phyloP scores from a whole-genome alignment of 2,113 vertebrate species.

The Isichthys henryi region DNA sequence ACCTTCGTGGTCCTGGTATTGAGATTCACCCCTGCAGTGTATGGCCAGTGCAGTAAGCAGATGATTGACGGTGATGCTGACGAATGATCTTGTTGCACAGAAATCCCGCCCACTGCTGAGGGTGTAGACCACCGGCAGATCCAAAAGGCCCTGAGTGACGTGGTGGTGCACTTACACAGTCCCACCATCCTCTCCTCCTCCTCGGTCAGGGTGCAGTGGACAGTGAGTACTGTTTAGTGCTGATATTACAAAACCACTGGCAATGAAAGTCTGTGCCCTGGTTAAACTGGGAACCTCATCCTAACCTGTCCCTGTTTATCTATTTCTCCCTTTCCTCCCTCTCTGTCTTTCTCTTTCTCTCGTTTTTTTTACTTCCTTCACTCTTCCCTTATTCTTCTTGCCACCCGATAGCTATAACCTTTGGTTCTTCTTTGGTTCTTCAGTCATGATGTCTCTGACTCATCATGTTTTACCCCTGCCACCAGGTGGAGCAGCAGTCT shows the following conservation, averaged over 20 bases:
- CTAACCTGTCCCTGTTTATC: background rate
- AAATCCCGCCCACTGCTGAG: constrained; percentile 88
- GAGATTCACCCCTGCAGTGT: background rate
- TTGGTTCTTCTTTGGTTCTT: no score
- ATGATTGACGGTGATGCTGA: background rate
- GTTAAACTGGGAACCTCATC: background rate
- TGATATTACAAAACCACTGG: background rate
- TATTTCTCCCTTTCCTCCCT: background rate
- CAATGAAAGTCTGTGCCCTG: background rate
- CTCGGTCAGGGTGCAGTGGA: constrained; percentile 92
- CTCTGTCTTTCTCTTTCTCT: background rate
- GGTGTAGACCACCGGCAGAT: constrained; percentile 97
- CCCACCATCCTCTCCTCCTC: constrained; percentile 96
- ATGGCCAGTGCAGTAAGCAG: background rate
- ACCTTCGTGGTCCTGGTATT: no score
- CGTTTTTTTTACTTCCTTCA: background rate
- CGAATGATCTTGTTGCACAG: constrained; percentile 51
- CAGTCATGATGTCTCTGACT: background rate
- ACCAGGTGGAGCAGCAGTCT: constrained; percentile 83
- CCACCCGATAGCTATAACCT: background rate
- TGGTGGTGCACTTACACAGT: constrained; percentile 90
- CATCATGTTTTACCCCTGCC: background rate
- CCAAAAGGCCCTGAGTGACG: constrained; percentile 85
- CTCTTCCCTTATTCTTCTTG: background rate
- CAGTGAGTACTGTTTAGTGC: constrained; percentile 64